phyloP scores from a whole-genome alignment of 1,140 invertebrate species.

The Drosophila micromelanica region DNA sequence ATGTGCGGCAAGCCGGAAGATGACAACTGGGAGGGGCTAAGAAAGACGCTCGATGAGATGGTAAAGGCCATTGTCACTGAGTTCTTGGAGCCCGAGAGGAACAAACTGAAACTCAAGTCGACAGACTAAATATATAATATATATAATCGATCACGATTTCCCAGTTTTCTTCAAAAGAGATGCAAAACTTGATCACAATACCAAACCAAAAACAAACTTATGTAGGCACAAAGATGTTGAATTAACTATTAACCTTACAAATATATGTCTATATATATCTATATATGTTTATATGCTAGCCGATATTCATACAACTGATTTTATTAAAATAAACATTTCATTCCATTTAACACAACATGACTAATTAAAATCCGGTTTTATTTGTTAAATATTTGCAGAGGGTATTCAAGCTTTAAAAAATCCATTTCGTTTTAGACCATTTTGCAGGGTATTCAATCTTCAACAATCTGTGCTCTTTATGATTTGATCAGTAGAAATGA shows the following conservation, averaged over 20 bases:
- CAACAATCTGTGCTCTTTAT: no score
- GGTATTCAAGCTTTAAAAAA: no score
- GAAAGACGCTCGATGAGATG: constrained; percentile 89
- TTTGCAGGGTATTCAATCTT: neutral
- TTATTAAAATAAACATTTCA: constrained; percentile 24
- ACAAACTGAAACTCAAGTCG: constrained; percentile 86
- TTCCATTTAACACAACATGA: constrained; percentile 20
- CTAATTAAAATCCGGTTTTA: no score
- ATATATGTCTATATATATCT: constrained; percentile 15
- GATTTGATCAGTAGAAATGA: neutral
- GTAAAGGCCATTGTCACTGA: constrained; percentile 91
- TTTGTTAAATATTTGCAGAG: no score
- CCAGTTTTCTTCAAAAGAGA: constrained; percentile 17
- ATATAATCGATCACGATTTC: constrained; percentile 1
- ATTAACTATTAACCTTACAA: constrained; percentile 19
- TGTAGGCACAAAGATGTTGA: constrained; percentile 35
- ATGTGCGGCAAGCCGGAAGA: constrained; percentile 89
- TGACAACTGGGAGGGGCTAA: constrained; percentile 89
- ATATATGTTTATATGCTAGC: constrained; percentile 16
- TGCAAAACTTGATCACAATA: neutral
- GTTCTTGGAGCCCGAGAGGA: constrained; percentile 91
- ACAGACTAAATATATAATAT: constrained; percentile 47
- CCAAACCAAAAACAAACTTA: constrained; percentile 29
- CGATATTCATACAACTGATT: constrained; percentile 18
- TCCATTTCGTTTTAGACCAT: no score